A percentile compares a stretch with the other conserved stretches of the same genome.
Evolutionary conservation across 2,113 vertebrate genomes (phyloP).

Genomic region (Laticauda laticaudata): DNA sequence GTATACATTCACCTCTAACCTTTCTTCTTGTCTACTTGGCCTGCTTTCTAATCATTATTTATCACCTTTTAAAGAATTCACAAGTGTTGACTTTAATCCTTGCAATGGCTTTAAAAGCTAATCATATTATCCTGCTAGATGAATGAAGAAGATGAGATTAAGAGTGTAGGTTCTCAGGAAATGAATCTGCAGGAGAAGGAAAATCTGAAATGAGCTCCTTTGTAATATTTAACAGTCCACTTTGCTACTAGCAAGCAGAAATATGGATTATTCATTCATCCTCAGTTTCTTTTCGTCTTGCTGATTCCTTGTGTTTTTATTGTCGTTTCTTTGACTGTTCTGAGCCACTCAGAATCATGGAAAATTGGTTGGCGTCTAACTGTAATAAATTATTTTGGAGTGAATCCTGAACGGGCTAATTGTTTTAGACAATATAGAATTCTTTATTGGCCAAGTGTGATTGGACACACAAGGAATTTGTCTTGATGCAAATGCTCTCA

Average conservation of each 20-base stretch:
- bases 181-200: not conserved
- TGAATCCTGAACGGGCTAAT: not conserved
- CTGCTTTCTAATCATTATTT: not conserved
- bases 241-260: not conserved
- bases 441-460: no score
- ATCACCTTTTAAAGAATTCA: not conserved
- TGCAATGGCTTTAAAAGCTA: not conserved
- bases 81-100: not conserved
- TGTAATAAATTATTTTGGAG: not conserved
- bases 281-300: not conserved
- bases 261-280: not conserved
- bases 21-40: not conserved
- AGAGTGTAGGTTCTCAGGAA: not conserved
- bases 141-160: not conserved
- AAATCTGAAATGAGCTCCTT: not conserved
- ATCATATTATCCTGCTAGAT: not conserved
- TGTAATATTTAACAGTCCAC: not conserved
- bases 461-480: no score
- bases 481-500: no score
- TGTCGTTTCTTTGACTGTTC: not conserved
- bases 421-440: no score
- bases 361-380: not conserved
- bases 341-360: not conserved
- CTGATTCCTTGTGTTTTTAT: not conserved
- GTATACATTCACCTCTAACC: not conserved